Evolutionary conservation across 64 coral and sea anemone species (phyloP), one percentile per base, ranked within the genome.

Genomic region (Porites australiensis): DNA sequence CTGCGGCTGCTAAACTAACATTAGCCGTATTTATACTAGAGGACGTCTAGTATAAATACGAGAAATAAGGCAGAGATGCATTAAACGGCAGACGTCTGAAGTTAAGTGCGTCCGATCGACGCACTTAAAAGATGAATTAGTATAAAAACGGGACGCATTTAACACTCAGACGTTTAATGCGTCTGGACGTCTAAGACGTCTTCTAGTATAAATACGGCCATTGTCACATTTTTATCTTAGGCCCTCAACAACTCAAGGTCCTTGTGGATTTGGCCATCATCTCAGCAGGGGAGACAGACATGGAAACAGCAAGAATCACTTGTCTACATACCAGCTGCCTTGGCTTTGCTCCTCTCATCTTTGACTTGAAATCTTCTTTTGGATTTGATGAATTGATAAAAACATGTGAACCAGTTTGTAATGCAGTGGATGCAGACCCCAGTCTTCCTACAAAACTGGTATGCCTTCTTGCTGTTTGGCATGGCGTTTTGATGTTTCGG

Each of bases 251-350:
- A 70, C 83, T 96, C 4, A 96, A 90, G 51, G 88, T 90, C 14
- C 91, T 96, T 50, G 94, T 96, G 5, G 94, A 96, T 82, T 83
- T 96, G 79, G 94, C 94, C 48, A 92, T 96, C 60, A 96, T 96
- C 67, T 92, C 94, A 77, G 94, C 86, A 71, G 94, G 82, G 65
- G 94, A 95, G 72, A 88, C 52, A 60, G 94, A 91, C 55, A 4
- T 89, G 37, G 94, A 92, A 88, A 85, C 82, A n/a, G 90, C 81
- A 69, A 84, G 77, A 47, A 96, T 96, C 47, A 89, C 90, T 13
- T n/a, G 91, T 44, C 79, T 96, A 44, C 94, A 96, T 16, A 76
- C 89, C 3, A 96, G 94, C 84, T 92, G 94, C 53, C 77, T 92
- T 45, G 82, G 88, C 1, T 92, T 96, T 89, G 75, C 94, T 45